phyloP scores from a whole-genome alignment of 2,113 vertebrate genomes.

The Rattus rattus region DNA sequence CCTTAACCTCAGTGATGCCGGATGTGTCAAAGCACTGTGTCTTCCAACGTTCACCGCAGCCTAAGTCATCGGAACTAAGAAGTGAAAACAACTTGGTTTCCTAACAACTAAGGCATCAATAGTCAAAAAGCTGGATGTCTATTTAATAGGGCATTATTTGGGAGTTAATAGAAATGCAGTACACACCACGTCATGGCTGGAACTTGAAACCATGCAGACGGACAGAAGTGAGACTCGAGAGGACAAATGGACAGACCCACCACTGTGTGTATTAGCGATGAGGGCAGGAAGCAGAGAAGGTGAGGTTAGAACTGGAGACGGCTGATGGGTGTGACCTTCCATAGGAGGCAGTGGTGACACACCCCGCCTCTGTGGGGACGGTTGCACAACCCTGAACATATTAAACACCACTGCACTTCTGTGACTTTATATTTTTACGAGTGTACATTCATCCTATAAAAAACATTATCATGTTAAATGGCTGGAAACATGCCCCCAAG shows the following conservation, averaged over 20 bases:
- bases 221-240: background rate
- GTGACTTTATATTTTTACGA: background rate
- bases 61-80: background rate
- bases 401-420: background rate
- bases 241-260: background rate
- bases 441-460: background rate
- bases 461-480: background rate
- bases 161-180: conserved; percentile 16
- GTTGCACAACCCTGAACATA: background rate
- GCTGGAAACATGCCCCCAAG: background rate
- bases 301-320: background rate
- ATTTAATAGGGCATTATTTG: background rate
- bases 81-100: background rate
- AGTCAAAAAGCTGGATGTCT: background rate
- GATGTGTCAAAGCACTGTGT: background rate
- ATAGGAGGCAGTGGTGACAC: background rate
- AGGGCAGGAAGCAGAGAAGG: background rate
- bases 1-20: background rate
- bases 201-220: background rate
- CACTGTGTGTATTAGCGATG: background rate
- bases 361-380: background rate
- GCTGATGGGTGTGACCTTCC: background rate
- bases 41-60: background rate
- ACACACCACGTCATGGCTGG: background rate
- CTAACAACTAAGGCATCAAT: background rate